Evolutionary conservation across 2,797 vertebrate species (phyloP).

Genomic region (Neomorphus geoffroyi): DNA sequence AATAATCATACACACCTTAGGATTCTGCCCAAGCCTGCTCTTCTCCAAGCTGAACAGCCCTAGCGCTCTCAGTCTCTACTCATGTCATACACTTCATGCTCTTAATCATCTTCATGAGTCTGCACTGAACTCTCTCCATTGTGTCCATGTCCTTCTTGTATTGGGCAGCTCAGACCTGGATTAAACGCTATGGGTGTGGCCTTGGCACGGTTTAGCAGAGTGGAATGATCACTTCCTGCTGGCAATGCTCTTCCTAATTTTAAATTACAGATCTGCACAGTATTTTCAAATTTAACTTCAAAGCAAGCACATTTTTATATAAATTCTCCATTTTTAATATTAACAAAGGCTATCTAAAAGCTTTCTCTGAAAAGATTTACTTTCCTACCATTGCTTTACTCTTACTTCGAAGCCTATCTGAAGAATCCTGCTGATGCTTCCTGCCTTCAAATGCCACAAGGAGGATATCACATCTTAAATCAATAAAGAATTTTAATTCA

Average conservation of each 20-base stretch:
- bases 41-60: background rate
- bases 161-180: background rate
- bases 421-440: background rate
- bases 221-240: background rate
- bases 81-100: rapidly evolving
- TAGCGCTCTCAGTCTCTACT: background rate
- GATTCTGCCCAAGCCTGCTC: background rate
- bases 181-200: background rate
- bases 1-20: background rate
- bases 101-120: background rate
- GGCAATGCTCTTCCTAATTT: background rate
- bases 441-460: background rate
- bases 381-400: background rate
- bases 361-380: background rate
- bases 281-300: background rate
- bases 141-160: background rate
- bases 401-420: background rate
- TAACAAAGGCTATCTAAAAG: background rate
- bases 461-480: background rate
- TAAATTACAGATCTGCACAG: background rate
- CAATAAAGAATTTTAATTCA: background rate
- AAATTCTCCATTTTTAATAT: background rate
- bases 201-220: background rate
- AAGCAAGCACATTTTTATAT: background rate
- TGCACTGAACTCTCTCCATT: background rate